Percentiles rank a stretch among this genome's conserved stretches.
phyloP scores from a whole-genome alignment of 2,797 vertebrate species.

The Gallirallus australis region DNA sequence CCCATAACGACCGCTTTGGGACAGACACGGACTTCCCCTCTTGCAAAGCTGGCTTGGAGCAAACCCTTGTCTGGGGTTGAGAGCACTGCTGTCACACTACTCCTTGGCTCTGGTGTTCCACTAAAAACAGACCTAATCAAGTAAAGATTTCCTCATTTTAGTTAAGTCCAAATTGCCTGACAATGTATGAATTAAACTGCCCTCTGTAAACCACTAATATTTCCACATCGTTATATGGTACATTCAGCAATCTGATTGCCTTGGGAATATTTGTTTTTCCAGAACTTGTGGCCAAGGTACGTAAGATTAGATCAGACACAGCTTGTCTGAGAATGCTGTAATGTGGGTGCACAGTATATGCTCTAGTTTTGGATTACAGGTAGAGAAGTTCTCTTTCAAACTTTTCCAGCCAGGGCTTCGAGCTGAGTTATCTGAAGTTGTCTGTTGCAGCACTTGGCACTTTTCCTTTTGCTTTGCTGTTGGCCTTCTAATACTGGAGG shows the following conservation, averaged over 20 bases:
- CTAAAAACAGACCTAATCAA: not conserved
- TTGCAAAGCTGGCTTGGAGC: not conserved
- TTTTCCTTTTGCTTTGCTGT: not conserved
- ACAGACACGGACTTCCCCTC: not conserved
- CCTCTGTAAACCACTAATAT: slow-evolving; percentile 32
- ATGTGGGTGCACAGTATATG: slow-evolving; percentile 39
- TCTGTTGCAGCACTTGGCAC: not conserved
- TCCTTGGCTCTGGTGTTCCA: not conserved
- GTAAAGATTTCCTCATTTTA: slow-evolving; percentile 30
- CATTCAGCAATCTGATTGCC: slow-evolving; percentile 62
- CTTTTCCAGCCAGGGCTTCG: not conserved
- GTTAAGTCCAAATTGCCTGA: not conserved
- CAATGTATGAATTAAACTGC: slow-evolving; percentile 48
- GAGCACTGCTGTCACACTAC: not conserved
- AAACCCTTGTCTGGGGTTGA: not conserved
- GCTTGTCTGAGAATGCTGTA: slow-evolving; percentile 61
- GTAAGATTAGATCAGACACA: slow-evolving; percentile 72
- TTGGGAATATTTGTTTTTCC: slow-evolving; percentile 75
- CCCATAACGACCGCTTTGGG: not conserved
- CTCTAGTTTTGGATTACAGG: slow-evolving; percentile 42
- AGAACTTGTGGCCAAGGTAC: slow-evolving; percentile 69
- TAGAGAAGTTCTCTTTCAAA: slow-evolving; percentile 19
- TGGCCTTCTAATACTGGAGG: not conserved
- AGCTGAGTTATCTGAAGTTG: not conserved
- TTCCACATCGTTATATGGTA: slow-evolving; percentile 37